These are phyloP conservation scores for Dicycla oo DNA, from an alignment of 2,888 invertebrate genomes.

Conservation along the genomic window DNA sequence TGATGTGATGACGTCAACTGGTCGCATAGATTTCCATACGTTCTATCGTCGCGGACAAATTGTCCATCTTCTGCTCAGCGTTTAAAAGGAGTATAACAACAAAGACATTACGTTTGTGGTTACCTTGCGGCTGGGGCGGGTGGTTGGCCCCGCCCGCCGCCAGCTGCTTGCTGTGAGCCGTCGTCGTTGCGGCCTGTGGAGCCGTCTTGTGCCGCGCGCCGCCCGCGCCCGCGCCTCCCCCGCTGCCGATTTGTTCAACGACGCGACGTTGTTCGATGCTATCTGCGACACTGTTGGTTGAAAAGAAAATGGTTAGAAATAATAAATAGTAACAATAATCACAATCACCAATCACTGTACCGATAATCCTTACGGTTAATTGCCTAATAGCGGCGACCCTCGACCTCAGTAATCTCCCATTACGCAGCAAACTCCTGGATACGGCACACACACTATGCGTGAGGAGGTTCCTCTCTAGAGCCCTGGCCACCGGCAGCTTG, in stretches of 20 bases:
- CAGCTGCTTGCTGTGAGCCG: constrained; percentile 95
- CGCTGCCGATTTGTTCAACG: constrained; percentile 73
- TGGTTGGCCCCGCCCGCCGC: constrained; percentile 94
- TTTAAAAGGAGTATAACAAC: constrained; percentile 78
- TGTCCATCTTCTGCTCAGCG: constrained; percentile 5
- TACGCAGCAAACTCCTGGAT: too few species aligned
- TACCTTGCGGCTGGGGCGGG: constrained; percentile 92
- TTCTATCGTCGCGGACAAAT: not conserved
- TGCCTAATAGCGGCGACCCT: not conserved
- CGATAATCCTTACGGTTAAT: not conserved
- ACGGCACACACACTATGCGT: too few species aligned
- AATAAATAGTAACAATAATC: not conserved
- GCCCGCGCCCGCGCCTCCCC: constrained; percentile 82
- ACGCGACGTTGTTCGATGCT: constrained; percentile 81
- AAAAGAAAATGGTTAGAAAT: constrained; percentile 14
- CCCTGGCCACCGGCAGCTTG: not conserved
- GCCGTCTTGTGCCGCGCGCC: constrained; percentile 86
- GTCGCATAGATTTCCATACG: not conserved
- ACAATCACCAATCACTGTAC: constrained; percentile 1
- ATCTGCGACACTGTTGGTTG: constrained; percentile 86
- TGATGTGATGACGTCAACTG: not conserved
- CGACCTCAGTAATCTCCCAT: too few species aligned
- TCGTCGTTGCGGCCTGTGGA: constrained; percentile 91
- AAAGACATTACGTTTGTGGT: constrained; percentile 88
- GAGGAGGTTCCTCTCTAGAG: not conserved